Evolutionary conservation across 2,888 invertebrate genomes (phyloP).

Genomic region (Metacarcinus magister): DNA sequence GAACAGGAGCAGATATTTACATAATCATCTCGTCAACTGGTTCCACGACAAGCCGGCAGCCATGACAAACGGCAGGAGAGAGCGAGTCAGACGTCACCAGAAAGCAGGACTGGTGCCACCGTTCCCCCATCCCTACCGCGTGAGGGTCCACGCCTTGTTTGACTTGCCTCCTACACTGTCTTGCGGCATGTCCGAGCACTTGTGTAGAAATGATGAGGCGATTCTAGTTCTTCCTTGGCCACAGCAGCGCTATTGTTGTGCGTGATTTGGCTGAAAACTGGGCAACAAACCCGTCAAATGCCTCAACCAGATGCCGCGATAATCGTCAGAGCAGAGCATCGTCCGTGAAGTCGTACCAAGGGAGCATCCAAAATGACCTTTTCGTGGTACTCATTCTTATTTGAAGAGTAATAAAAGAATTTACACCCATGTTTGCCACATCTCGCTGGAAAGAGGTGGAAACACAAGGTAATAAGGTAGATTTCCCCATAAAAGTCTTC

Average conservation of each 20-base stretch:
- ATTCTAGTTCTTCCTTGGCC: neutral
- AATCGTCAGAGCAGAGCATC: neutral
- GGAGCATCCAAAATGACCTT: neutral
- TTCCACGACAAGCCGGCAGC: slow-evolving; percentile 20
- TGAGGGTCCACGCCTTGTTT: neutral
- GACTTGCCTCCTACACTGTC: neutral
- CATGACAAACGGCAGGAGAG: slow-evolving; percentile 28
- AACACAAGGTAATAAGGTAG: slow-evolving; percentile 3
- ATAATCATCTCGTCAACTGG: slow-evolving; percentile 39
- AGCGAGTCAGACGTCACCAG: neutral
- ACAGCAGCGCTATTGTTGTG: neutral
- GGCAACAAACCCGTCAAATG: neutral
- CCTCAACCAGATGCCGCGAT: neutral
- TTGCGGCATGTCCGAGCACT: neutral
- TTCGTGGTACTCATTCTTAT: neutral
- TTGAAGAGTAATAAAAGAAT: neutral
- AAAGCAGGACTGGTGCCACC: neutral
- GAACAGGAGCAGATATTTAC: slow-evolving; percentile 33
- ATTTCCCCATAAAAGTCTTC: slow-evolving; percentile 2
- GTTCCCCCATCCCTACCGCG: neutral
- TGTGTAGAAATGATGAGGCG: neutral
- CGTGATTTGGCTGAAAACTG: neutral
- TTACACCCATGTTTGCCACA: neutral
- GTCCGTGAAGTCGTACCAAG: neutral
- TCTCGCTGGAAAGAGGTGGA: neutral